Conservation (phyloP, 2,888 invertebrate species). For the Cephus pygmeus region DNA sequence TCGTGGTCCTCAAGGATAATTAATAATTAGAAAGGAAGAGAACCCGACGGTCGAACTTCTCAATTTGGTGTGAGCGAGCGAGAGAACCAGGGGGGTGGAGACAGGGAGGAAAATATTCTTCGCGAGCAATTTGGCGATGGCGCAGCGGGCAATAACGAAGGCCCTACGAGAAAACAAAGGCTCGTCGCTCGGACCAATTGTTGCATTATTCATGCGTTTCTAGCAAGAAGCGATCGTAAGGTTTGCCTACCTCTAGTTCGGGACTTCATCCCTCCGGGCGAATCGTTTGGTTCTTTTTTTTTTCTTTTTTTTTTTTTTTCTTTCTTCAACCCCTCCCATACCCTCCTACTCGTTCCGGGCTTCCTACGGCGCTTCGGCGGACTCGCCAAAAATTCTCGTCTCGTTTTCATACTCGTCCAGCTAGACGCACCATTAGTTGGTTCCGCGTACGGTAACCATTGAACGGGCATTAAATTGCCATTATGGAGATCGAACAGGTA, state of each 20-base stretch:
- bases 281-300: too few species aligned
- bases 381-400: slow-evolving; percentile 43
- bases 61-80: neutral
- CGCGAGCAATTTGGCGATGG: slow-evolving; percentile 50
- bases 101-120: slow-evolving; percentile 31
- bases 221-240: slow-evolving; percentile 45
- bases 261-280: too few species aligned
- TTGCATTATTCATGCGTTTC: slow-evolving; percentile 57
- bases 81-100: neutral
- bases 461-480: too few species aligned
- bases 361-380: slow-evolving; percentile 26
- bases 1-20: slow-evolving; percentile 38
- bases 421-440: slow-evolving; percentile 40
- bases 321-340: slow-evolving; percentile 21
- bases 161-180: slow-evolving; percentile 48
- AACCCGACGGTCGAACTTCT: slow-evolving; percentile 37
- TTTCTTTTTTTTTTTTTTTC: too few species aligned
- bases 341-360: slow-evolving; percentile 5
- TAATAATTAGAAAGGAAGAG: slow-evolving; percentile 47
- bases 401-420: slow-evolving; percentile 33
- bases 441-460: too few species aligned
- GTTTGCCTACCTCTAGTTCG: slow-evolving; percentile 38
- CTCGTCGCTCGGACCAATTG: slow-evolving; percentile 44
- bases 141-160: slow-evolving; percentile 51
- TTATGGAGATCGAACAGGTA: too few species aligned